phyloP scores from a whole-genome alignment of 2,888 invertebrate species.

The Lacanobia oleracea region DNA sequence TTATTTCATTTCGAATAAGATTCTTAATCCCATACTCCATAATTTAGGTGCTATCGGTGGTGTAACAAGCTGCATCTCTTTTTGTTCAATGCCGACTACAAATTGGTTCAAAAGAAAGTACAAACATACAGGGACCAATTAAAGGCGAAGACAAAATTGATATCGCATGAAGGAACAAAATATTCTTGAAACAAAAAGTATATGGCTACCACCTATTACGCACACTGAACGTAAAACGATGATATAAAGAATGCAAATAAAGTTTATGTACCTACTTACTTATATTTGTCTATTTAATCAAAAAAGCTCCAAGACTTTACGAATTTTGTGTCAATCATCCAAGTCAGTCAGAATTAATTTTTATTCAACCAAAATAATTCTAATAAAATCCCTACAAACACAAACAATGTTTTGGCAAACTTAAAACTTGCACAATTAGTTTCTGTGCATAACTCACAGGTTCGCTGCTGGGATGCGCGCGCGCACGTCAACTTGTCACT shows the following conservation, averaged over 20 bases:
- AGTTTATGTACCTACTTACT: neutral
- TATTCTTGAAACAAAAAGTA: neutral
- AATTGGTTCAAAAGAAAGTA: slow-evolving; percentile 31
- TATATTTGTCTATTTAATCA: neutral
- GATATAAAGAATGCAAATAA: neutral
- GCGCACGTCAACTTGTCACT: slow-evolving; percentile 72
- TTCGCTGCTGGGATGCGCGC: slow-evolving; percentile 62
- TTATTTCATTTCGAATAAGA: slow-evolving; percentile 15
- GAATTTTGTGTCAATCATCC: neutral
- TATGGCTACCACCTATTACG: too few relatives aligned
- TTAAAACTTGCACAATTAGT: slow-evolving; percentile 14
- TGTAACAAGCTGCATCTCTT: slow-evolving; percentile 15
- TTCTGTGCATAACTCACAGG: slow-evolving; percentile 42
- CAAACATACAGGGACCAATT: slow-evolving; percentile 29
- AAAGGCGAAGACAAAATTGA: neutral
- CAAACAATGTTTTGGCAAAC: neutral
- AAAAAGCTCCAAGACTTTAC: neutral
- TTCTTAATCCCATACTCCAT: slow-evolving; percentile 15
- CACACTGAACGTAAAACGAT: accelerated
- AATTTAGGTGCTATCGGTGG: slow-evolving; percentile 11
- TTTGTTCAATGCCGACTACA: slow-evolving; percentile 29
- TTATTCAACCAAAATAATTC: neutral
- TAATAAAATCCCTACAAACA: neutral
- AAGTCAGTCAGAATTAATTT: neutral
- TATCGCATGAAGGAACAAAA: neutral